Conservation (phyloP, 2,113 vertebrate genomes). For the Leptocoma aspasia region DNA sequence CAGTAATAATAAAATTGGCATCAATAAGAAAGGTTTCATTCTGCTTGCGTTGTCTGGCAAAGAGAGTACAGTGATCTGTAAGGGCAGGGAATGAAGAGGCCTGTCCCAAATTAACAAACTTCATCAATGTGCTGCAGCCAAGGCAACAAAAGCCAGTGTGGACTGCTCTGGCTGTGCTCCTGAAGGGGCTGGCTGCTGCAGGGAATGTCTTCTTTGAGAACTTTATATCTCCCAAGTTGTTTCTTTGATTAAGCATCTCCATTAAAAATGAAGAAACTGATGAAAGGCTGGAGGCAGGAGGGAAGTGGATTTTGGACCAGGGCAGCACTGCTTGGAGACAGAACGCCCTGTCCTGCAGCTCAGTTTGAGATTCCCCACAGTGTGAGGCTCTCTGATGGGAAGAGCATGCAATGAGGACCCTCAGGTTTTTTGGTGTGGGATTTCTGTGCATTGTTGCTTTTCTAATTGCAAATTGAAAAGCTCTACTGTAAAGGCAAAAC, state of each 20-base stretch:
- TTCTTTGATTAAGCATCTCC: background rate
- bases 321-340: background rate
- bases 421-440: background rate
- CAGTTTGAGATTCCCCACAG: background rate
- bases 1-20: conserved; percentile 39
- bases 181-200: background rate
- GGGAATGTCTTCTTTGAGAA: background rate
- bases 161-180: background rate
- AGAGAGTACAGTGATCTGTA: background rate
- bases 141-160: background rate
- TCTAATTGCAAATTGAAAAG: background rate
- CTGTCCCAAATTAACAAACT: conserved; percentile 35
- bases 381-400: background rate
- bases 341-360: background rate
- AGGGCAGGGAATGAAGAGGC: conserved; percentile 26
- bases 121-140: background rate
- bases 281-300: background rate
- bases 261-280: background rate
- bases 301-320: background rate
- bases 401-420: background rate
- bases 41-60: conserved; percentile 17
- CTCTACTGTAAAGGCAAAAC: background rate
- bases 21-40: conserved; percentile 22
- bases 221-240: background rate
- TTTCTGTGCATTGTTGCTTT: background rate